Percentiles rank a stretch among this genome's conserved stretches.
These are phyloP conservation scores for Falco biarmicus DNA, from an alignment of 2,797 vertebrate genomes.

Conservation along the genomic window DNA sequence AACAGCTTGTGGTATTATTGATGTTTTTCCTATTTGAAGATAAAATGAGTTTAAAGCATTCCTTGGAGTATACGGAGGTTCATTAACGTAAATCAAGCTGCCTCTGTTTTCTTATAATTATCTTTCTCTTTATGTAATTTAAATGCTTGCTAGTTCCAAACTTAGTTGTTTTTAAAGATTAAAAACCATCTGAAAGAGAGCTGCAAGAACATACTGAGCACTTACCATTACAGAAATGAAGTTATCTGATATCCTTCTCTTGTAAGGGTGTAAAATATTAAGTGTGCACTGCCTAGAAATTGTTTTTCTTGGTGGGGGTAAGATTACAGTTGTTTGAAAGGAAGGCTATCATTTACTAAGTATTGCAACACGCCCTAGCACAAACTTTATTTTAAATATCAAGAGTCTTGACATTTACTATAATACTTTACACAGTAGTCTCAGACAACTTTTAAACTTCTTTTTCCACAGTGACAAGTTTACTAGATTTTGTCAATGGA, in stretches of 20 bases:
- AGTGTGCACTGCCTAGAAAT: not conserved
- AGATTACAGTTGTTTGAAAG: not conserved
- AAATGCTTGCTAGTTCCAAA: not conserved
- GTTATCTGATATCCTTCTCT: not conserved
- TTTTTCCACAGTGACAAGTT: conserved; percentile 90
- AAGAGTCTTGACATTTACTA: not conserved
- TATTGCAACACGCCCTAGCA: not conserved
- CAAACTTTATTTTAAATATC: not conserved
- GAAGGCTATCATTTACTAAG: not conserved
- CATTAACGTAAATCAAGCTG: not conserved
- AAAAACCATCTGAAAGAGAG: not conserved
- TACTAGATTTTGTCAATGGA: conserved; percentile 98
- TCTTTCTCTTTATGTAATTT: not conserved
- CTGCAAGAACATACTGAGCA: not conserved
- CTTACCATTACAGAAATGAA: not conserved
- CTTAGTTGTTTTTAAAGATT: not conserved
- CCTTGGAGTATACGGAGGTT: not conserved
- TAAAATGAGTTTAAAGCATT: conserved; percentile 13
- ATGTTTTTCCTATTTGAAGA: not conserved
- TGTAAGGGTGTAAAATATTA: not conserved
- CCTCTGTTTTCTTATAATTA: not conserved
- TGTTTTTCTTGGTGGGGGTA: not conserved
- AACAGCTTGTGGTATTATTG: not conserved
- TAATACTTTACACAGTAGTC: not conserved
- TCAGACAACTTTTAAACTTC: conserved; percentile 24